phyloP scores from a whole-genome alignment of 2,113 vertebrate genomes.

The Tricholaema leucomelas region DNA sequence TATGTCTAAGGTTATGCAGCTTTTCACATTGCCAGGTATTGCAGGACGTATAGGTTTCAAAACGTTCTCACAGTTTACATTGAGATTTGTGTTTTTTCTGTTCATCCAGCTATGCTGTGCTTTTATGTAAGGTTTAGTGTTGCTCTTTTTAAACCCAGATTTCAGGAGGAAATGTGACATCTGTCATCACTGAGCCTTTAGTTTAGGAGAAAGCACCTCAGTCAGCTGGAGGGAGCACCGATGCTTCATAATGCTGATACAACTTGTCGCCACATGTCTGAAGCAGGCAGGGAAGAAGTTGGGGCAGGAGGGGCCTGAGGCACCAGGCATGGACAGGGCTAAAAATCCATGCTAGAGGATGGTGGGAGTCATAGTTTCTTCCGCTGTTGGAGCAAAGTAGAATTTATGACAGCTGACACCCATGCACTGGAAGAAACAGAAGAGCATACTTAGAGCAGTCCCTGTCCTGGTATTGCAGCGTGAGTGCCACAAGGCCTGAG shows the following conservation, averaged over 20 bases:
- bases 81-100: background rate
- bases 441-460: background rate
- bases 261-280: background rate
- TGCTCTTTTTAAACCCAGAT: background rate
- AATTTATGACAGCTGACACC: background rate
- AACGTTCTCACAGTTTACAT: background rate
- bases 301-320: background rate
- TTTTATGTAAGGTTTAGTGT: background rate
- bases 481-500: rapidly evolving
- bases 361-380: background rate
- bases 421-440: rapidly evolving
- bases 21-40: background rate
- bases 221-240: background rate
- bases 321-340: background rate
- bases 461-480: background rate
- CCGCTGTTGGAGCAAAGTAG: background rate
- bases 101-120: background rate
- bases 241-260: rapidly evolving
- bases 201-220: background rate
- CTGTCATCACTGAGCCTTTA: background rate
- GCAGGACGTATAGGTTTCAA: background rate
- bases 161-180: background rate
- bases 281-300: background rate
- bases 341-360: background rate
- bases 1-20: background rate